Conservation (phyloP, 2,113 vertebrate genomes). For the Ciconia boyciana region DNA sequence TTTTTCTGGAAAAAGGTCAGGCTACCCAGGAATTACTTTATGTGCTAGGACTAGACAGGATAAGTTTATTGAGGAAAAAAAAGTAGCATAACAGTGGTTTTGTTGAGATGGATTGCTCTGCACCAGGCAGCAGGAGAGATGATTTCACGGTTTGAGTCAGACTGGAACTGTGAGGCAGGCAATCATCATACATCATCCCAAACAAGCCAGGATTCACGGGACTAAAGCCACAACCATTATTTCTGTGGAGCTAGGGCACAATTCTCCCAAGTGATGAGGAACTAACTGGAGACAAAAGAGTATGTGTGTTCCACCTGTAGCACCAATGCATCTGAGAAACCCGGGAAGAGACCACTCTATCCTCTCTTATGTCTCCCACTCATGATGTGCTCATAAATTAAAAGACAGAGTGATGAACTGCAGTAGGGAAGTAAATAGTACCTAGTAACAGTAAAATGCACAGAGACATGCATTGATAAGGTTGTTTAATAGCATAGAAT, state of each 20-base stretch:
- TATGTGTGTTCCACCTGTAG: neutral
- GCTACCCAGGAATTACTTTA: neutral
- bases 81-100: neutral
- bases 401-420: neutral
- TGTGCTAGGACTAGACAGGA: neutral
- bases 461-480: neutral
- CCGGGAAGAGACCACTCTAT: neutral
- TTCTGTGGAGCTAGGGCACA: neutral
- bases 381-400: neutral
- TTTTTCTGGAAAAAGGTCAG: neutral
- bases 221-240: neutral
- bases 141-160: neutral
- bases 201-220: neutral
- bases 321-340: neutral
- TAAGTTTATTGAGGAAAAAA: neutral
- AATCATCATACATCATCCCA: neutral
- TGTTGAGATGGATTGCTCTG: neutral
- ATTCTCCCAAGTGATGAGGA: neutral
- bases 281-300: neutral
- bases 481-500: neutral
- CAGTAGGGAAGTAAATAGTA: neutral
- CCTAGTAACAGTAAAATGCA: neutral
- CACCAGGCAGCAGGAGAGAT: neutral
- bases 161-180: neutral
- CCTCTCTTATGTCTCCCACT: neutral